Base-by-base conservation (phyloP, 2,797 vertebrate genomes). In the Characodon lateralis region DNA sequence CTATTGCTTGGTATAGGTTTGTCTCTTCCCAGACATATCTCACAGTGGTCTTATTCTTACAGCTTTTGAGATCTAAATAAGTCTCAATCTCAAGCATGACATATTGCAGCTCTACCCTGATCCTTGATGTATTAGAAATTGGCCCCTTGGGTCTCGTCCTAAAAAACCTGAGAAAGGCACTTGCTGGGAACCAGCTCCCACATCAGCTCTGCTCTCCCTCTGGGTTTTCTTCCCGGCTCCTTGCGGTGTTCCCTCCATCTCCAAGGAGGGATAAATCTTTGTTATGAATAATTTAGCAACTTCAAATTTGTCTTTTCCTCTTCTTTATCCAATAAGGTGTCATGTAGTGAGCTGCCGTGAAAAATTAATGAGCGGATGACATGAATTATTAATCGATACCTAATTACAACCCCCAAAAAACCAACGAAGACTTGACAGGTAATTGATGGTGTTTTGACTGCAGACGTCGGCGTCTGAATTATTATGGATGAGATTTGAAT, bases 301-400 rank as follows among this genome's bases (percentile, higher is more conserved):
- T 88, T 95, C 88, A 93, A 92, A 95, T 94, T 90, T 94, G 92
- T 93, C 92, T 94, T 92, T 92, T 85, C 77, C 82, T 79, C 74
- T 84, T 85, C 86, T 93, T 93, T 90, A 92, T 94, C 92, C 90
- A 94, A 94, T 94, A 93, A 92, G 90, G 85, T 93, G 89, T 93
- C 92, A 86, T 84, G 83, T 83, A 84, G 83, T 81, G 72, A 83
- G 87, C 73, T n/a, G 2, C 12, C 3, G 39, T 94, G 78, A 94
- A 95, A 93, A 88, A 95, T 94, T 87, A 85, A 95, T 93, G 89
- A 84, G 80, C 46, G 16, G 28, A 35, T 69, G 26, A 31, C 79
- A 89, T 96, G 86, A 93, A 95, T 95, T 94, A 95, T 95, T 92
- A 93, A 95, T 92, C 78, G 7, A 78, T 90, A 87, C 89, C 95